Evolutionary conservation across 2,888 invertebrate genomes (phyloP).

Genomic region (Nomada ferruginata): DNA sequence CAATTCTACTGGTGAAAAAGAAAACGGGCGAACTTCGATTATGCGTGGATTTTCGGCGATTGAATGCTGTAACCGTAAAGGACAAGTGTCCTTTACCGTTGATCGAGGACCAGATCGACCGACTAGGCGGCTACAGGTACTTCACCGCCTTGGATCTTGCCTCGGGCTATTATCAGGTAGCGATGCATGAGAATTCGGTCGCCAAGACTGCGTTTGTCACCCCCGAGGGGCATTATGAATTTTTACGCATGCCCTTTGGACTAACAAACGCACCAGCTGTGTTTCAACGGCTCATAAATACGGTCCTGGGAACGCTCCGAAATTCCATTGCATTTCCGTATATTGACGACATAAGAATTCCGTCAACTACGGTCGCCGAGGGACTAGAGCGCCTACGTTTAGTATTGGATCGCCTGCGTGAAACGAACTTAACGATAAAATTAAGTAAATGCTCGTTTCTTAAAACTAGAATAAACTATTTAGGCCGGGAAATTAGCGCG

Average conservation of each 20-base stretch:
- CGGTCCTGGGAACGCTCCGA: not conserved
- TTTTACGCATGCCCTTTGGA: not conserved
- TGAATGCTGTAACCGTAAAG: slow-evolving; percentile 18
- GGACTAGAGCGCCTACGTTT: not conserved
- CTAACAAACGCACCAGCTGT: not conserved
- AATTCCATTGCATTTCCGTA: not conserved
- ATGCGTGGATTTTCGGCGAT: slow-evolving; percentile 8
- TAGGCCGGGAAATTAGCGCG: slow-evolving; percentile 72
- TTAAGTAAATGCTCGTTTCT: not conserved
- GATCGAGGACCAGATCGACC: slow-evolving; percentile 30
- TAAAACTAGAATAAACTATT: slow-evolving; percentile 63
- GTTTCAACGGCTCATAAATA: not conserved
- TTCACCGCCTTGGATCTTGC: slow-evolving; percentile 22
- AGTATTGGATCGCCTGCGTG: not conserved
- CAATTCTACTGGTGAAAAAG: slow-evolving; percentile 27
- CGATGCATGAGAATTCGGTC: not conserved
- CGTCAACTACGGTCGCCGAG: not conserved
- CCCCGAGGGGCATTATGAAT: not conserved
- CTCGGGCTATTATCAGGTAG: slow-evolving; percentile 18
- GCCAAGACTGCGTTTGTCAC: slow-evolving; percentile 19
- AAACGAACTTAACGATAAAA: not conserved
- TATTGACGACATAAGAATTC: slow-evolving; percentile 7
- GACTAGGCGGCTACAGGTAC: slow-evolving; percentile 4
- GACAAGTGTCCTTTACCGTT: not conserved
- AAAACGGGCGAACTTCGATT: not conserved